Evolutionary conservation across 2,888 invertebrate genomes (phyloP), one percentile per base, ranked within the genome.

Genomic region (Ctenicera cuprea): DNA sequence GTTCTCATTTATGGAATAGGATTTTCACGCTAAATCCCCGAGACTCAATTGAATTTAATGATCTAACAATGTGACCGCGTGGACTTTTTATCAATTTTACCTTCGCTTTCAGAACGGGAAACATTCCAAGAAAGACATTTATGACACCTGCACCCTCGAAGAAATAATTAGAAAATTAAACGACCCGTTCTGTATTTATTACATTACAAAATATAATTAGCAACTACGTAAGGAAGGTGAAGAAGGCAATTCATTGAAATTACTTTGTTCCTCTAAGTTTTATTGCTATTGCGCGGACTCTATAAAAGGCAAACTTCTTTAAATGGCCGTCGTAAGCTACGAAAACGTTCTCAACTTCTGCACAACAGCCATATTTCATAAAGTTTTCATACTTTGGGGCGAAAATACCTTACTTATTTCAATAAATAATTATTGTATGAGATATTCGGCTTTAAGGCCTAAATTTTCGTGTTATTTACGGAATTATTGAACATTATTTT

Each of bases 291-390:
- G 69, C 75, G 73, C 74, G 73, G 75, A 77, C 75, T 80, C 71
- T 75, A 78, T 77, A 77, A 79, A 81, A 76, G 78, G 75, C 77
- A 77, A 78, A 80, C 76, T 78, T 76, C 76, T 75, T 77, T 76
- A 78, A 78, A 77, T 78, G 78, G 75, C 70, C 67, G 70, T 71
- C 76, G 77, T 76, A 73, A 76, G 76, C 67, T 69, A 66, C 74
- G 69, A 74, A 54, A 78, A 76, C 71, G 76, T 74, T 76, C 75
- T 71, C 74, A 79, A 76, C 65, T 80, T 79, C 69, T 77, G 76
- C 75, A 68, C 68, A 80, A 78, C 74, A 65, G 50, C 71, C 73
- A 77, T 78, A 80, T 77, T 78, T 80, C 77, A 80, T 78, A 78
- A 78, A 80, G 62, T 79, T 78, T 75, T 65, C 62, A 62, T 65